Conservation (phyloP, 2,797 vertebrate genomes). For the Danio albolineatus region DNA sequence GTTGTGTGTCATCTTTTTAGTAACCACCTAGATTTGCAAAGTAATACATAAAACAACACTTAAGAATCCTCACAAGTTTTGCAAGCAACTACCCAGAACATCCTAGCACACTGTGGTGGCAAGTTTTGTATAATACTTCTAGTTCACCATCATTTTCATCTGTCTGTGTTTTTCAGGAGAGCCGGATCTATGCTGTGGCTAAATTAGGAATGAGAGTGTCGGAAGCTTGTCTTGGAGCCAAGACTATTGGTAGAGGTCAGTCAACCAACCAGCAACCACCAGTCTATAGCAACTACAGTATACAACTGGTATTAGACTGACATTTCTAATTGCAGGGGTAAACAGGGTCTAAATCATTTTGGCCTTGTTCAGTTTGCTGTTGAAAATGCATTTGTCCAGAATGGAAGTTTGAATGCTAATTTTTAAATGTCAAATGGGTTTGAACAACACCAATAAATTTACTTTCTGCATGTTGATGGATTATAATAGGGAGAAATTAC, state of each 20-base stretch:
- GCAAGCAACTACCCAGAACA: neutral
- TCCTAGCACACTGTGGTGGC: neutral
- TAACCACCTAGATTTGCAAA: neutral
- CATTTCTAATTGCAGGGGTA: too few species aligned
- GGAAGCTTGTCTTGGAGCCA: slow-evolving; percentile 76
- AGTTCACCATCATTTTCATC: neutral
- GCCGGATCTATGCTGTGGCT: slow-evolving; percentile 93
- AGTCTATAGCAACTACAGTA: neutral
- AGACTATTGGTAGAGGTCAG: slow-evolving; percentile 81
- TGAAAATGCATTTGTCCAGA: too few species aligned
- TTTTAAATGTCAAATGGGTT: too few species aligned
- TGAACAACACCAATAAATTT: too few species aligned
- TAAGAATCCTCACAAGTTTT: neutral
- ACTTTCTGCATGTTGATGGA: too few species aligned
- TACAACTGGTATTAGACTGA: too few species aligned
- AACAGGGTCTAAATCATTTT: too few species aligned
- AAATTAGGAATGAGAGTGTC: slow-evolving; percentile 92
- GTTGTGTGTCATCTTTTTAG: too few species aligned
- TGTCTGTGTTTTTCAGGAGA: slow-evolving; percentile 81
- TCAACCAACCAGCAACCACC: slow-evolving; percentile 17
- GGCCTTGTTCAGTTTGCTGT: too few species aligned
- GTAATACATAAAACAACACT: neutral
- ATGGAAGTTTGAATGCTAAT: too few species aligned
- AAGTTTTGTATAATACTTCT: neutral
- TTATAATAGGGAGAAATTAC: too few species aligned